Evolutionary conservation across 2,888 invertebrate genomes (phyloP).

Genomic region (Cheilosia grossa): DNA sequence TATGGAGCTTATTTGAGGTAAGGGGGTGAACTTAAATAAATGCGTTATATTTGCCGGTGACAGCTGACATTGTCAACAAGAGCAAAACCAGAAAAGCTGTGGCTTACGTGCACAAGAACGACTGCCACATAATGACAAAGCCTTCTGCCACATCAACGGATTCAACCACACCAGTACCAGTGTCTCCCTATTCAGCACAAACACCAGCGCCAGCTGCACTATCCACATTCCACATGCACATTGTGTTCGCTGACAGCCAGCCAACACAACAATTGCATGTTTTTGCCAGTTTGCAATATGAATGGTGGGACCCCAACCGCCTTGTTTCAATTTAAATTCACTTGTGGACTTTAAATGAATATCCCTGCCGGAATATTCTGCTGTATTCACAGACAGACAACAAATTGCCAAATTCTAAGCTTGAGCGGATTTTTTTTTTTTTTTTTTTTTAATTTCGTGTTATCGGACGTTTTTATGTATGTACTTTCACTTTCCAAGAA

Average conservation of each 20-base stretch:
- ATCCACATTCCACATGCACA: background rate
- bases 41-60: slow-evolving; percentile 45
- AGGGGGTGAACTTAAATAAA: slow-evolving; percentile 15
- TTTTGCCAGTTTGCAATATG: slow-evolving; percentile 21
- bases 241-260: slow-evolving; percentile 34
- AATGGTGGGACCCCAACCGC: background rate
- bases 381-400: background rate
- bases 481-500: background rate
- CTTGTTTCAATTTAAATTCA: background rate
- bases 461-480: background rate
- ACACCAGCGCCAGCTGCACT: background rate
- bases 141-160: slow-evolving; percentile 11
- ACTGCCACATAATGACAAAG: slow-evolving; percentile 5
- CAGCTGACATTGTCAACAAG: slow-evolving; percentile 33
- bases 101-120: slow-evolving; percentile 11
- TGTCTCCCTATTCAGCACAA: slow-evolving; percentile 1
- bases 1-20: background rate
- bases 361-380: background rate
- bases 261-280: slow-evolving; percentile 33
- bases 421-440: background rate
- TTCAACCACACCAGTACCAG: background rate
- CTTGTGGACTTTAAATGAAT: slow-evolving; percentile 6
- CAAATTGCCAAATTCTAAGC: background rate
- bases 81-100: slow-evolving; percentile 29
- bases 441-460: slow-evolving; percentile 3